Base-by-base conservation (phyloP, 2,888 invertebrate genomes). In the Thymelicus sylvestris region DNA sequence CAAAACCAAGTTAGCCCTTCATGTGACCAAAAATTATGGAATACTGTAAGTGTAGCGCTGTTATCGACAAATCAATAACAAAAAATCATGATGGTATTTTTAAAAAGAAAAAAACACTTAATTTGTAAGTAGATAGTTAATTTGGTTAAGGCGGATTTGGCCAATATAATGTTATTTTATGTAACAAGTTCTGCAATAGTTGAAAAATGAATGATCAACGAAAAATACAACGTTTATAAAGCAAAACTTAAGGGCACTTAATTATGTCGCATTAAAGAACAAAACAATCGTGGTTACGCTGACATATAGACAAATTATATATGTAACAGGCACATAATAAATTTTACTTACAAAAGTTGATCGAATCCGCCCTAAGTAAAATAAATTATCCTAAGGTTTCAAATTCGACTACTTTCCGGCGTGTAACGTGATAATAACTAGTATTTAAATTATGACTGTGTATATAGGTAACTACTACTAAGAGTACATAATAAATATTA, bases 381-480 rank as follows among this genome's bases (percentile, higher is more conserved):
- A 31, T 52, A 60, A 60, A 57, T 52, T 66, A 60, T 39, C 31
- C 50, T 65, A 48, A 38, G 60, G 13, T 48, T 70, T 59, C 59
- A 38, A 8, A 15, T 38, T 65, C 52, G 52, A 64, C 39, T 65
- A 70, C 44, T 55, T 64, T 85, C 81, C 85, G 86, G 82, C 86
- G 84, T 87, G 93, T 92, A 93, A 93, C 92, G 92, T 92, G 93
- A 93, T 93, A 93, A 93, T 93, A 93, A 93, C 87, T 93, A 93
- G 93, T 81, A 79, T 83, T 44, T 89, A 87, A 87, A 84, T 83
- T 75, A 80, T 82, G 73, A 31, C 31, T 31, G 31, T 92, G 90
- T 92, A 92, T 81, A 92, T 90, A 92, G 80, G 84, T 85, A 84
- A 81, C 19, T 81, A 82, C 73, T 76, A 76, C 77, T 89, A 89